These are phyloP conservation scores for Bradypus variegatus DNA, from an alignment of 2,797 vertebrate species.

Conservation along the genomic window DNA sequence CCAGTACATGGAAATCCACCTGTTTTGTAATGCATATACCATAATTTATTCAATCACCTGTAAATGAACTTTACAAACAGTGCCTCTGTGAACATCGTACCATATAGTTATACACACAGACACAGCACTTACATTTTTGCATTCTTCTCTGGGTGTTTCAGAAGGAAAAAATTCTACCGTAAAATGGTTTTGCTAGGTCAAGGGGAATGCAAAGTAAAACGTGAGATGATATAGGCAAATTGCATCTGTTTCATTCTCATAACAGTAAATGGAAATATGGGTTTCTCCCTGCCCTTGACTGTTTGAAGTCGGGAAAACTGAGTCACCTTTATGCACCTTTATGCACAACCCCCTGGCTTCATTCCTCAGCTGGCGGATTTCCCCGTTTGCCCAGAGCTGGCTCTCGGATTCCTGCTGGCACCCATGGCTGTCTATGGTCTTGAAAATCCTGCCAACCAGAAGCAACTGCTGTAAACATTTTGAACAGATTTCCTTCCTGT, in stretches of 20 bases:
- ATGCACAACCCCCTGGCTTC: too few relatives aligned
- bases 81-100: too few relatives aligned
- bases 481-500: neutral
- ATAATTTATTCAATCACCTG: neutral
- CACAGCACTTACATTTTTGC: neutral
- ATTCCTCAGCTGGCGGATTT: neutral
- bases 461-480: neutral
- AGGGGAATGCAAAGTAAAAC: neutral
- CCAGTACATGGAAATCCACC: neutral
- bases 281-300: neutral
- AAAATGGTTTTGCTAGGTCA: neutral
- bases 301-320: neutral
- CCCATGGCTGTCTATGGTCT: fast-evolving
- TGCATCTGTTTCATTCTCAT: neutral
- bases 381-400: neutral
- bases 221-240: neutral
- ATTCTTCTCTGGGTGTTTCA: neutral
- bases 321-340: neutral
- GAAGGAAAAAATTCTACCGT: neutral
- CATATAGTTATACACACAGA: neutral
- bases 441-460: neutral
- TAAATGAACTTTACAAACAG: neutral
- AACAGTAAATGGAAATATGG: neutral
- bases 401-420: neutral
- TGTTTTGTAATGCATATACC: neutral